phyloP scores from a whole-genome alignment of 2,113 vertebrate genomes.

The Eira barbara region DNA sequence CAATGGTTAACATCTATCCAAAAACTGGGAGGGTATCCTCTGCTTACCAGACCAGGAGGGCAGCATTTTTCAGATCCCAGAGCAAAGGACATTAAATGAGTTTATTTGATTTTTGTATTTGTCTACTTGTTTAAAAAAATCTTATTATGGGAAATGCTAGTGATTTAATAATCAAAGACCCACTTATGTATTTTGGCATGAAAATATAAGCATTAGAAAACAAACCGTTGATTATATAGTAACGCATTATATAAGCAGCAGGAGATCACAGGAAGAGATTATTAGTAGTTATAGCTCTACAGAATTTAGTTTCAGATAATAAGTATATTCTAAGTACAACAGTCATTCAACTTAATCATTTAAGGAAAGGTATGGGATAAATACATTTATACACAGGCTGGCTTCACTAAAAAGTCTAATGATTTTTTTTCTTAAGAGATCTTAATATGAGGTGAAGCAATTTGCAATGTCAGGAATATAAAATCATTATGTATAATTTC shows the following conservation, averaged over 20 bases:
- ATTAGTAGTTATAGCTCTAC: background rate
- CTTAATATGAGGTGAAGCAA: background rate
- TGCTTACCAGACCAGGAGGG: background rate
- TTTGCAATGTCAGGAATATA: conserved; percentile 38
- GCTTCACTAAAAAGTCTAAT: conserved; percentile 4
- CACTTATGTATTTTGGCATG: background rate
- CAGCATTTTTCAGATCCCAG: conserved; percentile 2
- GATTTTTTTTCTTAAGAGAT: background rate
- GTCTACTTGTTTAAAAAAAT: background rate
- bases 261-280: background rate
- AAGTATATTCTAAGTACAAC: background rate
- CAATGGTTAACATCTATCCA: background rate
- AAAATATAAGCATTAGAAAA: conserved; percentile 46
- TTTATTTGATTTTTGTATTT: conserved; percentile 19
- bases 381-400: background rate
- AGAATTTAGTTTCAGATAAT: background rate
- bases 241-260: background rate
- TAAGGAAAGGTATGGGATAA: background rate
- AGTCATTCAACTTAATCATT: conserved; percentile 26
- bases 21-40: background rate
- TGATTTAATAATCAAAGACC: conserved; percentile 29
- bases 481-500: conserved; percentile 16
- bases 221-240: background rate
- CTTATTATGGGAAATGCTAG: background rate
- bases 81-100: background rate